A percentile compares a stretch with the other conserved stretches of the same genome.
These are phyloP conservation scores for Trachelus stipa DNA, from an alignment of 2,888 invertebrate species.

Conservation along the genomic window DNA sequence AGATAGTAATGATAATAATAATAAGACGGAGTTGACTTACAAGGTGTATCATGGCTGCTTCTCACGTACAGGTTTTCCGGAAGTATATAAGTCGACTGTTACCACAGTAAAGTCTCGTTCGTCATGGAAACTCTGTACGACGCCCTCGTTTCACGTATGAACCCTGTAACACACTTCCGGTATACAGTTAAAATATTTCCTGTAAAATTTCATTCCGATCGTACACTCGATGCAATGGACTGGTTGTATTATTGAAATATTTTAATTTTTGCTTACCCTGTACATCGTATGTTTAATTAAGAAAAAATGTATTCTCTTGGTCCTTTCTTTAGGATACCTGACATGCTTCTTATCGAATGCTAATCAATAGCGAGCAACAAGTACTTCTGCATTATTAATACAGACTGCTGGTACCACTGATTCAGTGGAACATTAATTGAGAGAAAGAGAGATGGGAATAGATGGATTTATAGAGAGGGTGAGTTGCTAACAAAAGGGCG, in stretches of 20 bases:
- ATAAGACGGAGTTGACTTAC: neutral
- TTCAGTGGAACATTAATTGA: neutral
- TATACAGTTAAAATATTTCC: neutral
- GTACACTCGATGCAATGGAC: neutral
- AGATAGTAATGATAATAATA: neutral
- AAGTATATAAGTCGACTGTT: conserved; percentile 37
- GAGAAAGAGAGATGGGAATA: neutral
- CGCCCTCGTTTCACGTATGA: conserved; percentile 34
- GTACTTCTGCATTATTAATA: neutral
- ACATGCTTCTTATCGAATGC: neutral
- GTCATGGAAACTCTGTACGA: conserved; percentile 37
- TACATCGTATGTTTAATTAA: neutral
- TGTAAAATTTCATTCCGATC: too few relatives aligned
- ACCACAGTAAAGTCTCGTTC: conserved; percentile 39
- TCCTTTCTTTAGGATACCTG: neutral
- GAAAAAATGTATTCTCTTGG: neutral
- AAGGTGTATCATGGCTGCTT: conserved; percentile 36
- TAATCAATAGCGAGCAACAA: neutral
- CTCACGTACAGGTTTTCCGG: conserved; percentile 40
- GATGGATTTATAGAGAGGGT: neutral
- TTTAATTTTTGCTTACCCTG: neutral
- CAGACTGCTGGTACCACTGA: neutral
- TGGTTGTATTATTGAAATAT: neutral
- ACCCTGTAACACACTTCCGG: conserved; percentile 26
- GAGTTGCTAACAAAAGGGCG: neutral